phyloP scores from a whole-genome alignment of 2,797 vertebrate species.

The Sebastes matsubarae region DNA sequence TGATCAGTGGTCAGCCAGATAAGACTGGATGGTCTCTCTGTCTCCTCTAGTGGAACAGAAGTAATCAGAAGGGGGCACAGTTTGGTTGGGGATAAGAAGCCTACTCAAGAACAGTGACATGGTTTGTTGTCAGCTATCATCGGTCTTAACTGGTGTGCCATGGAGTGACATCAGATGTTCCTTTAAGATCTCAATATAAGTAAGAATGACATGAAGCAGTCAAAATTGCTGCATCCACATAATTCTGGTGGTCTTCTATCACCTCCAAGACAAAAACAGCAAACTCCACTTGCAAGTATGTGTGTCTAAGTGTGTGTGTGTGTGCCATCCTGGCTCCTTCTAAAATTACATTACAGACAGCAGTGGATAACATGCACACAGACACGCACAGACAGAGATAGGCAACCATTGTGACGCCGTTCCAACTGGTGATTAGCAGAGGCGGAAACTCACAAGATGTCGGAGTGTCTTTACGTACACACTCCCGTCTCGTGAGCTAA shows the following conservation, averaged over 20 bases:
- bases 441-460: slow-evolving; percentile 44
- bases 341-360: slow-evolving; percentile 57
- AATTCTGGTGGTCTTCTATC: not conserved
- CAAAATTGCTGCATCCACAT: not conserved
- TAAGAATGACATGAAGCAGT: not conserved
- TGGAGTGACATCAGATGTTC: not conserved
- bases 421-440: slow-evolving; percentile 59
- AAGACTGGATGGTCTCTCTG: slow-evolving; percentile 38
- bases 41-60: slow-evolving; percentile 44
- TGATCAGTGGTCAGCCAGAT: slow-evolving; percentile 34
- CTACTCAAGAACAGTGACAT: not conserved
- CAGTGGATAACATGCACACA: slow-evolving; percentile 36
- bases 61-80: slow-evolving; percentile 30
- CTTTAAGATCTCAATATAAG: not conserved
- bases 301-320: not conserved
- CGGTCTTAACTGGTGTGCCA: not conserved
- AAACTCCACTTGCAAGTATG: not conserved
- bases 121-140: no score
- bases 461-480: slow-evolving; percentile 10
- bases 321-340: slow-evolving; percentile 26
- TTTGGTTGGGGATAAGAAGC: slow-evolving; percentile 32
- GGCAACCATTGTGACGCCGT: slow-evolving; percentile 24
- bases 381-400: slow-evolving; percentile 24
- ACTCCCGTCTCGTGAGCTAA: slow-evolving; percentile 49
- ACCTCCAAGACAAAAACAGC: not conserved